These are phyloP conservation scores for Sarcophaga bullata DNA, from an alignment of 1,140 invertebrate species.

Conservation along the genomic window DNA sequence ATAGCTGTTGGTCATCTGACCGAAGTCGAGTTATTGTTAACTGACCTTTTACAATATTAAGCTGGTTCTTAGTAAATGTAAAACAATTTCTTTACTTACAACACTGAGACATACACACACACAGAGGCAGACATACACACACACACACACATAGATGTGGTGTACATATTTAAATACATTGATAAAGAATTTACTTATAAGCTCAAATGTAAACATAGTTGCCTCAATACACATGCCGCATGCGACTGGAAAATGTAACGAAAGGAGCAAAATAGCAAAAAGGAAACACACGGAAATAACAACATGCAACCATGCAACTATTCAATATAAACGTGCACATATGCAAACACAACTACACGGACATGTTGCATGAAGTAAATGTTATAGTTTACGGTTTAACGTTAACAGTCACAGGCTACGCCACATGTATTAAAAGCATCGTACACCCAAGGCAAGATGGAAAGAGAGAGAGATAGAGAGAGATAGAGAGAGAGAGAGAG, in stretches of 20 bases:
- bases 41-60: constrained; percentile 36
- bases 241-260: not conserved
- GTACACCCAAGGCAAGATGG: no score
- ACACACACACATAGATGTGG: not conserved
- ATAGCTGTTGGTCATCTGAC: not conserved
- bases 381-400: no score
- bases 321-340: not conserved
- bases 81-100: not conserved
- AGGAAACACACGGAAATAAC: not conserved
- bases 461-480: no score
- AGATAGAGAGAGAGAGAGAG: no score
- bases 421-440: no score
- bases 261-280: not conserved
- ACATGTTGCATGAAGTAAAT: not conserved
- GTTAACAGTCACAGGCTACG: no score
- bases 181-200: constrained; percentile 7
- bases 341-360: not conserved
- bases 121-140: not conserved
- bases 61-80: not conserved
- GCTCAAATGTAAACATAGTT: not conserved
- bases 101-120: not conserved
- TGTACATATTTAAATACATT: constrained; percentile 1
- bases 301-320: not conserved
- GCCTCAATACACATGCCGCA: not conserved
- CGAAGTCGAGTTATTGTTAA: not conserved